These are phyloP conservation scores for Sparus aurata DNA, from an alignment of 2,797 vertebrate genomes.

Conservation along the genomic window DNA sequence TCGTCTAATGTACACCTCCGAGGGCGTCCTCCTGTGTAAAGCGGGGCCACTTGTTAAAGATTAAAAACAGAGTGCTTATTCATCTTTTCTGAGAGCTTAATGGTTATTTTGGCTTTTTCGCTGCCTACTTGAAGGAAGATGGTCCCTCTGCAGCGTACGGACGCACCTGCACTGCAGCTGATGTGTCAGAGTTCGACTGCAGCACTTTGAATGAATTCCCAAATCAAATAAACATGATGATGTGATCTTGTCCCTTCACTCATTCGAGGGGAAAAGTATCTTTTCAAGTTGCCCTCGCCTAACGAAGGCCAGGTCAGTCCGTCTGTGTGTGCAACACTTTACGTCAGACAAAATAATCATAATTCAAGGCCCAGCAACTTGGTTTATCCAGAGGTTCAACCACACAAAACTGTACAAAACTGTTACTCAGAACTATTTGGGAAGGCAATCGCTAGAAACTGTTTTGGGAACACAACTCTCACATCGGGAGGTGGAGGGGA, in stretches of 20 bases:
- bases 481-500: too few relatives aligned
- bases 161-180: slow-evolving; percentile 24
- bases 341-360: not conserved
- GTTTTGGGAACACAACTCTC: too few relatives aligned
- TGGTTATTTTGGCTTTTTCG: slow-evolving; percentile 1
- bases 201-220: slow-evolving; percentile 39
- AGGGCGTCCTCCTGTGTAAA: not conserved
- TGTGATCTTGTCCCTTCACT: not conserved
- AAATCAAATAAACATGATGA: slow-evolving; percentile 36
- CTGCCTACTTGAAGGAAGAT: slow-evolving; percentile 12
- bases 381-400: not conserved
- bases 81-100: slow-evolving; percentile 40
- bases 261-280: not conserved
- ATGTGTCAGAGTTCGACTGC: slow-evolving; percentile 14
- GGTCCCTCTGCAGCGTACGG: slow-evolving; percentile 26
- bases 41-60: slow-evolving; percentile 35
- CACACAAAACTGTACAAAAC: too few relatives aligned
- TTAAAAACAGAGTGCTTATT: slow-evolving; percentile 43
- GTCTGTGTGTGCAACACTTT: not conserved
- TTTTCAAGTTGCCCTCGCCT: not conserved
- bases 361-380: not conserved
- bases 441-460: too few relatives aligned
- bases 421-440: too few relatives aligned
- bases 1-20: slow-evolving; percentile 20
- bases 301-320: not conserved